A percentile compares a stretch with the other conserved stretches of the same genome.
Evolutionary conservation across 2,888 invertebrate species (phyloP).

Genomic region (Chrysodeixis includens): DNA sequence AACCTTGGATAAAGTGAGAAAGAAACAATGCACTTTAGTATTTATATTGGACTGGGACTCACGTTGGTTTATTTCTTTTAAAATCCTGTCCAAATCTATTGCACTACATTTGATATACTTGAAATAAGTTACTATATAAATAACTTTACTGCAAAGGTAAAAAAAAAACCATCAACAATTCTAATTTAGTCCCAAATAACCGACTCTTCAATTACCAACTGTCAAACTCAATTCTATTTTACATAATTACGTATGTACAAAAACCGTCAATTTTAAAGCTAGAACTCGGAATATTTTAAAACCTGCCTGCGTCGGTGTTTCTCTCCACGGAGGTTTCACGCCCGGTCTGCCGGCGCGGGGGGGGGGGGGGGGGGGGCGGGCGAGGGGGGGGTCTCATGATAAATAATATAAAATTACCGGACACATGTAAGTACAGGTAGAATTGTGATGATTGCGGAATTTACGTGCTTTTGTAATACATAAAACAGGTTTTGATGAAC

Average conservation of each 20-base stretch:
- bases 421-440: neutral
- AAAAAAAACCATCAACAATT: too few species aligned
- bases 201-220: neutral
- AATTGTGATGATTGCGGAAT: too few species aligned
- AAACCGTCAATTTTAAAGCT: neutral
- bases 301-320: neutral
- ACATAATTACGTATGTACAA: neutral
- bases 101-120: too few species aligned
- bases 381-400: neutral
- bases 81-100: too few species aligned
- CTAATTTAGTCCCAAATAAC: neutral
- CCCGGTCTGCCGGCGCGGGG: neutral
- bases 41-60: too few species aligned
- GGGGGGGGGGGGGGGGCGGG: neutral
- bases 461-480: too few species aligned
- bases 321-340: neutral
- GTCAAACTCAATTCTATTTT: neutral
- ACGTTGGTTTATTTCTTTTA: too few species aligned
- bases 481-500: too few species aligned
- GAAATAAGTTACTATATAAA: too few species aligned
- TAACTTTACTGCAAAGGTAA: too few species aligned
- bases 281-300: neutral
- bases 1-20: too few species aligned
- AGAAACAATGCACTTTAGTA: too few species aligned
- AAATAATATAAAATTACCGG: neutral